Base-by-base conservation (phyloP, 2,113 vertebrate genomes). In the Nibea coibor region DNA sequence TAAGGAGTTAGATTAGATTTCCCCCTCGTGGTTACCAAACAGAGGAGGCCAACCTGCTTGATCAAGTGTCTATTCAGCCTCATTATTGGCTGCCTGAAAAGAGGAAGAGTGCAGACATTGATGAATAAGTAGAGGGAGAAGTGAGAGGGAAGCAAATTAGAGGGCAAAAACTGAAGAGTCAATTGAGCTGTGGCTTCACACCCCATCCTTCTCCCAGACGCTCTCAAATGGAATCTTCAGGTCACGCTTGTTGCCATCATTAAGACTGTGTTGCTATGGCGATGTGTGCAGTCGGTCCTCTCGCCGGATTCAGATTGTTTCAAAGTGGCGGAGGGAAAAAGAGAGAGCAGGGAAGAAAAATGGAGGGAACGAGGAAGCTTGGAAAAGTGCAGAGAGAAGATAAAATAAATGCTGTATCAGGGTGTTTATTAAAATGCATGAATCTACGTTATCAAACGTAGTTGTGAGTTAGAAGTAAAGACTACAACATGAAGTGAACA, bases 231-330 rank as follows among this genome's bases (percentile, higher is more conserved):
- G 79, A 92, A 92, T 91, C 90, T 88, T 89, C 83, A 86, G 89
- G 91, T 91, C 92, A 89, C 65, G 89, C 92, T 92, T 91, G 91
- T 93, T 92, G 89, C 88, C 86, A 88, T 91, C 90, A 90, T 94
- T 93, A 93, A 85, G 87, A 88, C 84, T 81, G 84, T 61, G 92
- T 93, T 94, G 92, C 91, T 82, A 94, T 94, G 90, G 89, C 65
- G 61, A 93, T 82, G 79, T 53, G 73, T 75, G 81, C 89, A 87
- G 89, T 88, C 72, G 75, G 81, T 79, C 88, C 86, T 86, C 80
- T 89, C 56, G 8, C 78, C 80, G 54, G 73, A 80, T 57, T 85
- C 65, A 78, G 82, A 91, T 89, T 84, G 87, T 87, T 89, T 89
- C 68, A 80, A 91, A 91, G 89, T 77, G 91, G 84, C 45, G 43